A percentile compares a stretch with the other conserved stretches of the same genome.
Conservation (phyloP, 2,888 invertebrate species). For the Epiblema foenella region DNA sequence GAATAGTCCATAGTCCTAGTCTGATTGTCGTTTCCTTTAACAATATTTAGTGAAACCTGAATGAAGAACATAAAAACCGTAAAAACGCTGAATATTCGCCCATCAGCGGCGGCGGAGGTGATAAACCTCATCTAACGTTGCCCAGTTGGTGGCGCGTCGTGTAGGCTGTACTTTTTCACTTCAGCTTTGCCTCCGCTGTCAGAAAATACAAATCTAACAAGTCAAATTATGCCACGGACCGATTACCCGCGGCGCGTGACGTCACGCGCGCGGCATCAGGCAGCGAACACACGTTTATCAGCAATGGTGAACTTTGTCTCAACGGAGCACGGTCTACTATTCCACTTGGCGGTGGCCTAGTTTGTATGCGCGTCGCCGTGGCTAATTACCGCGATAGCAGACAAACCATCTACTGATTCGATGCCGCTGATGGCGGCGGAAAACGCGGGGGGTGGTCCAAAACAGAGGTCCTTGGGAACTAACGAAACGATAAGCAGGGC, state of each 20-base stretch:
- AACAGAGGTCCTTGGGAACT: background rate
- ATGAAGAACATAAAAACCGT: no score
- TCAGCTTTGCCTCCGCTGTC: background rate
- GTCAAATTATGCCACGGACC: background rate
- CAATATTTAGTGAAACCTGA: no score
- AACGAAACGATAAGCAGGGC: background rate
- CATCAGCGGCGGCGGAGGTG: no score
- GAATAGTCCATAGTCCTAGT: no score
- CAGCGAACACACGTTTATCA: background rate
- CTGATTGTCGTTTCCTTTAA: no score
- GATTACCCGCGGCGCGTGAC: slow-evolving; percentile 13
- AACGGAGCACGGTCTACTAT: background rate
- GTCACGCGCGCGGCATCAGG: slow-evolving; percentile 14
- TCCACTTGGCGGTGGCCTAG: background rate
- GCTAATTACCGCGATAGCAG: slow-evolving; percentile 19
- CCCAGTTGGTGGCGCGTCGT: no score
- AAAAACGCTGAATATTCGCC: no score
- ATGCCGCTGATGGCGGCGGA: background rate
- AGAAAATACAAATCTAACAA: background rate
- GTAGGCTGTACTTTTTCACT: background rate
- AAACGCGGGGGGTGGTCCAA: background rate
- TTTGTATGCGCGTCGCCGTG: slow-evolving; percentile 12
- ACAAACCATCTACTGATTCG: slow-evolving; percentile 17
- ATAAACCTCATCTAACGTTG: no score
- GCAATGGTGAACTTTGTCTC: background rate